Percentiles rank a stretch among this genome's conserved stretches.
These are phyloP conservation scores for Eristalis tenax DNA, from an alignment of 2,888 invertebrate genomes.

Conservation along the genomic window DNA sequence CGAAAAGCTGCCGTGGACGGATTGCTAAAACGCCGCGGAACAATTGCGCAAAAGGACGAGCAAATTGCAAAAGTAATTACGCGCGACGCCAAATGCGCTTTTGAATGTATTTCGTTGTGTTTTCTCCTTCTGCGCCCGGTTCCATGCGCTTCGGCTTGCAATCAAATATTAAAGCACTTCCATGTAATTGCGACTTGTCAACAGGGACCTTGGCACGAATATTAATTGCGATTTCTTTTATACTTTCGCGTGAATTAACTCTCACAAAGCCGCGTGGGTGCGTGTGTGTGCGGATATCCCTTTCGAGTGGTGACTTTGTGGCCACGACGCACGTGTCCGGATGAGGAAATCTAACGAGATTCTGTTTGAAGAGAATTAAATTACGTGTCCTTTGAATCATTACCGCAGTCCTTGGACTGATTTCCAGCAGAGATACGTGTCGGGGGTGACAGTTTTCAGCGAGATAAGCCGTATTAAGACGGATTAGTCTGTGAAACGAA, in stretches of 20 bases:
- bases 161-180: slow-evolving; percentile 43
- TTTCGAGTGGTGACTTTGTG: background rate
- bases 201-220: slow-evolving; percentile 31
- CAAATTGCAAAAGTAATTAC: slow-evolving; percentile 29
- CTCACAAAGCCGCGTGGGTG: background rate
- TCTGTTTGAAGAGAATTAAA: slow-evolving; percentile 27
- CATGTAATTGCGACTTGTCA: slow-evolving; percentile 43
- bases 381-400: slow-evolving; percentile 46
- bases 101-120: background rate
- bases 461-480: background rate
- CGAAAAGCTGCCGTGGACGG: background rate
- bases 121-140: background rate
- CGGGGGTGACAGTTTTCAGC: background rate
- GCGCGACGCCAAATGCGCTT: slow-evolving; percentile 23
- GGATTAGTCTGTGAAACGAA: background rate
- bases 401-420: slow-evolving; percentile 19
- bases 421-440: background rate
- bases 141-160: slow-evolving; percentile 10
- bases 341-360: slow-evolving; percentile 13
- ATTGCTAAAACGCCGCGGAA: background rate
- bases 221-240: slow-evolving; percentile 59
- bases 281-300: background rate
- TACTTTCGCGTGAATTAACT: slow-evolving; percentile 14
- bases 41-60: slow-evolving; percentile 20
- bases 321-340: background rate